Conservation (phyloP, 35 echinoderm and acorn worm genomes). For the Apostichopus californicus region DNA sequence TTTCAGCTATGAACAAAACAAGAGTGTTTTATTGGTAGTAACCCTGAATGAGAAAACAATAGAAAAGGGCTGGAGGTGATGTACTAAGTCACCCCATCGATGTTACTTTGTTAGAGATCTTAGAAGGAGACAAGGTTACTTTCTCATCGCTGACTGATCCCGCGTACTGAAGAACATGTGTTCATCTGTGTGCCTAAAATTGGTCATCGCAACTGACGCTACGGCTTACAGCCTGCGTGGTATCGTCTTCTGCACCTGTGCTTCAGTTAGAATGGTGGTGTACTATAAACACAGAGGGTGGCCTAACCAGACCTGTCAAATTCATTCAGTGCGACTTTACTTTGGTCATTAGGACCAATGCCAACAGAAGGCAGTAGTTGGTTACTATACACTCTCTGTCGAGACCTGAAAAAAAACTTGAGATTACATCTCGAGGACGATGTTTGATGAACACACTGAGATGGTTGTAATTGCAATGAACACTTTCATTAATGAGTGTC, state of each 20-base stretch:
- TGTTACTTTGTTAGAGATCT: background rate
- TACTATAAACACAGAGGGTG: conserved; percentile 38
- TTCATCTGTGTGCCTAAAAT: too few species aligned
- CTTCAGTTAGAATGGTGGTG: background rate
- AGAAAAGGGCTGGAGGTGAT: background rate
- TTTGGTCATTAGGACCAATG: background rate
- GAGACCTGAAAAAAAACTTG: too few species aligned
- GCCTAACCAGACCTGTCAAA: conserved; percentile 38
- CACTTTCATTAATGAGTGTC: background rate
- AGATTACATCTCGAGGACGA: too few species aligned
- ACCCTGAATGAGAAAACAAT: background rate
- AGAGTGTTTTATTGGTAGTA: background rate
- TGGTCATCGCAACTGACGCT: background rate
- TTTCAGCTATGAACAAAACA: too few species aligned
- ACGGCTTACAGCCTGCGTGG: background rate
- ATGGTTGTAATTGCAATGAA: background rate
- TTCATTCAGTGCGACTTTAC: background rate
- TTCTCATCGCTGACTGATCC: background rate
- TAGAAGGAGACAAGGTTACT: conserved; percentile 6
- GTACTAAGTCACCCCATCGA: too few species aligned
- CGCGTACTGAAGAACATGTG: background rate
- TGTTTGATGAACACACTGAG: background rate
- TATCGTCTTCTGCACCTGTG: conserved; percentile 10
- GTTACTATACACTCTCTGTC: too few species aligned
- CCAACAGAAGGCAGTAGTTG: background rate